phyloP scores from a whole-genome alignment of 2,888 invertebrate genomes.

The Euproctis similis region DNA sequence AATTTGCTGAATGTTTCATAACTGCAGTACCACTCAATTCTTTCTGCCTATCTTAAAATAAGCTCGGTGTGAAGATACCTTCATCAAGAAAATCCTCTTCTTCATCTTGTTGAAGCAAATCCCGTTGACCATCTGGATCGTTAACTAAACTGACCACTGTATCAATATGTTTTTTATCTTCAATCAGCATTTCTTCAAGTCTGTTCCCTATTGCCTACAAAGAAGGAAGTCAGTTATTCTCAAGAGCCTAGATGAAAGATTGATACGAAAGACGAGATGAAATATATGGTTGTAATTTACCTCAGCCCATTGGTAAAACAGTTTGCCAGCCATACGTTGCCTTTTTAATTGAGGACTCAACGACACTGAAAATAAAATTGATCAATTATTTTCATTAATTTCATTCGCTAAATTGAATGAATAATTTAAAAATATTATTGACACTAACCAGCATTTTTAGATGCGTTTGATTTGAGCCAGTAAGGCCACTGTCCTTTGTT shows the following conservation, averaged over 20 bases:
- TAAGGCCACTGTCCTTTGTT: conserved; percentile 99
- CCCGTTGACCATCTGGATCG: conserved; percentile 87
- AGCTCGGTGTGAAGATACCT: too few species aligned
- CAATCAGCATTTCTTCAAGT: conserved; percentile 91
- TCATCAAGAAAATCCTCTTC: conserved; percentile 99
- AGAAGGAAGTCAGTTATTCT: too few species aligned
- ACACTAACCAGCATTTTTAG: conserved; percentile 55
- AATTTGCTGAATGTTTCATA: too few species aligned
- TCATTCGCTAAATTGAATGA: too few species aligned
- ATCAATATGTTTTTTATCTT: conserved; percentile 84
- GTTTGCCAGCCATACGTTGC: conserved; percentile 91
- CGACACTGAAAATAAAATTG: conserved; percentile 70
- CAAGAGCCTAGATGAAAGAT: too few species aligned
- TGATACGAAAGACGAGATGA: background rate
- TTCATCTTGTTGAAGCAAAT: conserved; percentile 87
- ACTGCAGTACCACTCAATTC: too few species aligned
- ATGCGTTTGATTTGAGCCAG: conserved; percentile 92
- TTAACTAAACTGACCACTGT: conserved; percentile 80
- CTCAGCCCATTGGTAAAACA: conserved; percentile 98
- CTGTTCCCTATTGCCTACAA: conserved; percentile 85
- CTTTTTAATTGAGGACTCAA: conserved; percentile 58
- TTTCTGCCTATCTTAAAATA: too few species aligned
- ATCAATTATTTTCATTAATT: background rate
- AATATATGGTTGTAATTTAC: conserved; percentile 56
- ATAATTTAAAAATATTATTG: too few species aligned